Evolutionary conservation across 1,140 invertebrate genomes (phyloP).

Genomic region (Schlechtendalia chinensis): DNA sequence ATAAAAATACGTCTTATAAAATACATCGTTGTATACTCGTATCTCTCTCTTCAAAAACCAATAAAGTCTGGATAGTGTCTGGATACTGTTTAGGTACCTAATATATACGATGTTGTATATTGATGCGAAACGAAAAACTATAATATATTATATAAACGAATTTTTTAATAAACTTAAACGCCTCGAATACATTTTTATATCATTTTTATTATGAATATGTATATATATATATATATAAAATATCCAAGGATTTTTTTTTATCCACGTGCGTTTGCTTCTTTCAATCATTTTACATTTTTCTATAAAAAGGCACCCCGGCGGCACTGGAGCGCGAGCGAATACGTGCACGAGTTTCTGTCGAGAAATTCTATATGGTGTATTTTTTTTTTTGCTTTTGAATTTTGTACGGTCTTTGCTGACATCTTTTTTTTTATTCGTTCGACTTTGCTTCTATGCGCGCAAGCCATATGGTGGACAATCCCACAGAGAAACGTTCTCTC

Average conservation of each 20-base stretch:
- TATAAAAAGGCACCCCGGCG: not conserved
- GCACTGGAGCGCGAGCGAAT: not conserved
- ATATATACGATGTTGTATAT: not conserved
- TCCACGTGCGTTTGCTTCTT: not conserved
- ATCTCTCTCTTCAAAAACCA: not conserved
- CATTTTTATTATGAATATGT: conserved; percentile 33
- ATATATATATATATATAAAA: not conserved
- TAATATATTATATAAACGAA: not conserved
- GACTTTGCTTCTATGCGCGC: not conserved
- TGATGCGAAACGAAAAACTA: not conserved
- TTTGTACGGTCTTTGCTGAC: conserved; percentile 23
- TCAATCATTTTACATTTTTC: conserved; percentile 30
- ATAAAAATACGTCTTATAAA: not conserved
- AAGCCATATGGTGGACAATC: not conserved
- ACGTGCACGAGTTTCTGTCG: not conserved
- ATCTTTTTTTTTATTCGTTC: conserved; percentile 13
- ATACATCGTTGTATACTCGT: not conserved
- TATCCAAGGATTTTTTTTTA: conserved; percentile 21
- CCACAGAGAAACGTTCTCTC: not conserved
- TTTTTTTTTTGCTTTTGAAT: conserved; percentile 18
- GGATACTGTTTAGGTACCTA: no score
- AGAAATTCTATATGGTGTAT: not conserved
- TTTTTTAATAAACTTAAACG: conserved; percentile 40
- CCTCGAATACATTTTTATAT: conserved; percentile 9
- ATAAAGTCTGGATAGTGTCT: no score